Conservation (phyloP, 2,113 vertebrate species). For the Circaetus cinerascens region DNA sequence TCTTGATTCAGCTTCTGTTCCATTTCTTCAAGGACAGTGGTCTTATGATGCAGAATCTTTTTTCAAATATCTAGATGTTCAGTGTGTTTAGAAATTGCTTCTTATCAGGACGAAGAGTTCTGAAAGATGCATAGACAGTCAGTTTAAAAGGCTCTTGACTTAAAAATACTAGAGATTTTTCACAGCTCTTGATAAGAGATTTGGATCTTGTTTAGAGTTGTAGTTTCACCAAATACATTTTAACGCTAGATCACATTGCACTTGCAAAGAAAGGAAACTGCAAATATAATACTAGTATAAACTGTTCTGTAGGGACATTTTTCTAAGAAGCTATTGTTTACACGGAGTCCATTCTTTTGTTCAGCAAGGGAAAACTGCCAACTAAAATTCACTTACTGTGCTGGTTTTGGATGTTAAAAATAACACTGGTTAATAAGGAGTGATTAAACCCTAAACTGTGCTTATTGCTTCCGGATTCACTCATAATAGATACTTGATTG, state of each 20-base stretch:
- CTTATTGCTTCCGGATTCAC: neutral
- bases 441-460: neutral
- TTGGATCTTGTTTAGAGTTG: neutral
- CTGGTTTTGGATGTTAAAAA: neutral
- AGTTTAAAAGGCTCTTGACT: neutral
- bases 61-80: neutral
- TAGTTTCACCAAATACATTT: neutral
- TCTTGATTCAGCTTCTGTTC: neutral
- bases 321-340: neutral
- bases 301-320: neutral
- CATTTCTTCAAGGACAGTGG: neutral
- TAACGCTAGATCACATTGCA: neutral
- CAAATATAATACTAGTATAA: neutral
- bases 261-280: neutral
- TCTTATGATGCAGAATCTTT: neutral
- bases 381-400: neutral
- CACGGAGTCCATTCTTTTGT: neutral
- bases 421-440: neutral
- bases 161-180: neutral
- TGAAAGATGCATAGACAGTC: neutral
- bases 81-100: neutral
- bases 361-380: neutral
- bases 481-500: neutral
- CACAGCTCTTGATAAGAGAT: neutral
- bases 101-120: neutral